Percentiles rank a stretch among this genome's conserved stretches.
These are phyloP conservation scores for Gambusia yucatana DNA, from an alignment of 2,797 vertebrate species.

Conservation along the genomic window DNA sequence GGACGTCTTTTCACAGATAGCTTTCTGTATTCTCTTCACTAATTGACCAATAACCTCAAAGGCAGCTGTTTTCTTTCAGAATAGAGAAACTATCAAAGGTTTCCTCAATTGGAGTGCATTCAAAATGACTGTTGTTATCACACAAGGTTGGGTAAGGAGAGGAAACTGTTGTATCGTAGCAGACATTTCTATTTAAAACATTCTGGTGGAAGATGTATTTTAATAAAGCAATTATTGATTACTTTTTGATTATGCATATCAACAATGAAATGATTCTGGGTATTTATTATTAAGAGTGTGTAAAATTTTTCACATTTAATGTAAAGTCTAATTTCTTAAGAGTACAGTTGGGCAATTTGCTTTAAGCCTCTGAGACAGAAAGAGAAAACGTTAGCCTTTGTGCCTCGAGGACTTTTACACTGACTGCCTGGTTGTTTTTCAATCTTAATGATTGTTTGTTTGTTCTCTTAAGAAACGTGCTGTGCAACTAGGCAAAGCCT, in stretches of 20 bases:
- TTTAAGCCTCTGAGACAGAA: constrained; percentile 1
- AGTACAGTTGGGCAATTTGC: neutral
- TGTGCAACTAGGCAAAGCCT: neutral
- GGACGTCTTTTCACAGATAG: neutral
- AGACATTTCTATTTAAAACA: neutral
- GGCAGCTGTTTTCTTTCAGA: constrained; percentile 11
- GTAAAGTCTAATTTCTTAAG: neutral
- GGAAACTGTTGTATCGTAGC: neutral
- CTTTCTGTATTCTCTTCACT: constrained; percentile 4
- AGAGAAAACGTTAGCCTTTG: neutral
- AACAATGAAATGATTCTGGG: neutral
- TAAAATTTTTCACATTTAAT: no score
- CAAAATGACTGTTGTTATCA: constrained; percentile 7
- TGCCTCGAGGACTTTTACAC: neutral
- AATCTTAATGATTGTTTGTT: neutral
- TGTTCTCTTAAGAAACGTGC: neutral
- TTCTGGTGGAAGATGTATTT: neutral
- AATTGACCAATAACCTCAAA: neutral
- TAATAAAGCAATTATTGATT: neutral
- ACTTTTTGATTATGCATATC: neutral
- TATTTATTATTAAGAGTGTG: neutral
- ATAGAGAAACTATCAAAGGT: constrained; percentile 14
- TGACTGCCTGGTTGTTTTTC: neutral
- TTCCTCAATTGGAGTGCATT: neutral
- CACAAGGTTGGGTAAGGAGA: neutral